Evolutionary conservation across 2,888 invertebrate genomes (phyloP).

Genomic region (Polymixis lichenea): DNA sequence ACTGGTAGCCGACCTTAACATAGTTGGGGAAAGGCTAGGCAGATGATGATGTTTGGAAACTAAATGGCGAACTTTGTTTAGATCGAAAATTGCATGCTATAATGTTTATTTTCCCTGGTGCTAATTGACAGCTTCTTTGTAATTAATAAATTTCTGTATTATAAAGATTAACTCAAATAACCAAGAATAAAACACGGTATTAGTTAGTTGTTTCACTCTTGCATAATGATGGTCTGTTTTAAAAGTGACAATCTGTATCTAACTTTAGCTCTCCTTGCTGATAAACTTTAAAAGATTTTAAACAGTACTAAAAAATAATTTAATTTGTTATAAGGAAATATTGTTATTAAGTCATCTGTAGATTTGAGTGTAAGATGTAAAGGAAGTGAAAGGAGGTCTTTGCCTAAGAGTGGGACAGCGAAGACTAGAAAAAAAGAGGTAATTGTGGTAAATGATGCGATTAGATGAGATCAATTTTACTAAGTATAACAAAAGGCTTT

Average conservation of each 20-base stretch:
- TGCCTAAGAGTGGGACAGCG: neutral
- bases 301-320: neutral
- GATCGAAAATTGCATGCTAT: too few species aligned
- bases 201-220: neutral
- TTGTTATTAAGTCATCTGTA: neutral
- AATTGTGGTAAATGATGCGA: neutral
- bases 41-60: too few species aligned
- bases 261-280: too few species aligned
- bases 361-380: neutral
- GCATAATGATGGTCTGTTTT: neutral
- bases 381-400: neutral
- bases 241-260: neutral
- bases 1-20: too few species aligned
- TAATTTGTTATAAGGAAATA: neutral
- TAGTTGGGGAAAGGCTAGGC: too few species aligned
- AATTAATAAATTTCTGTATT: neutral
- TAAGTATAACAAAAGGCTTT: neutral
- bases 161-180: neutral
- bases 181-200: too few species aligned
- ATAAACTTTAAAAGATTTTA: neutral
- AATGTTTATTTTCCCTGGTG: neutral
- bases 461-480: neutral
- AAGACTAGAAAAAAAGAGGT: neutral
- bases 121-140: neutral
- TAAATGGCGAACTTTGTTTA: too few species aligned